Evolutionary conservation across 2,888 invertebrate species (phyloP).

Genomic region (Mellilla xanthometata): DNA sequence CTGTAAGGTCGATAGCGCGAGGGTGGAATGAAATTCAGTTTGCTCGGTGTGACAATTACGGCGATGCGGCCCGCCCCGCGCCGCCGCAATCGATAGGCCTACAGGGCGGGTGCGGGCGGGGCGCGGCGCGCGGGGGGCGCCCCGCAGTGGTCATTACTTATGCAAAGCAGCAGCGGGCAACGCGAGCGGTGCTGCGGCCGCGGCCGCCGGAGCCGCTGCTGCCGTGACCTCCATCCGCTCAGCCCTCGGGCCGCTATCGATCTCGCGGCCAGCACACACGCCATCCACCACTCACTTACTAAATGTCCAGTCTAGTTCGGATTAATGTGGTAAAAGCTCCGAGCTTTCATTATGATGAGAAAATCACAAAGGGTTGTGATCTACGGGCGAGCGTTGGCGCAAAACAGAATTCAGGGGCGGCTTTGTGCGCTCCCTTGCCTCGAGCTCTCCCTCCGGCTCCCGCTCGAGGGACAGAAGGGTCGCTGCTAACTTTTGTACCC

Average conservation of each 20-base stretch:
- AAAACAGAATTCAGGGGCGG: conserved; percentile 40
- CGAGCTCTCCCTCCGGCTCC: conserved; percentile 59
- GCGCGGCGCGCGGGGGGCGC: conserved; percentile 18
- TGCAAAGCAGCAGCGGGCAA: conserved; percentile 73
- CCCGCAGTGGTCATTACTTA: conserved; percentile 67
- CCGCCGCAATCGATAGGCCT: conserved; percentile 88
- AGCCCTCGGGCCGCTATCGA: conserved; percentile 30
- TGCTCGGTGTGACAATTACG: conserved; percentile 81
- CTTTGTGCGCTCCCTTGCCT: conserved; percentile 62
- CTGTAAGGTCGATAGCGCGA: conserved; percentile 69
- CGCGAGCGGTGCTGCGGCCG: conserved; percentile 30
- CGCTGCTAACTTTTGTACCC: conserved; percentile 62
- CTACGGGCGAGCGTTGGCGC: conserved; percentile 19
- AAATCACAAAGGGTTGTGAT: conserved; percentile 22
- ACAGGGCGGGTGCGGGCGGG: conserved; percentile 55
- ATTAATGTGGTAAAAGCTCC: conserved; percentile 7
- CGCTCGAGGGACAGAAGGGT: conserved; percentile 58
- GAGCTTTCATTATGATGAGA: conserved; percentile 16
- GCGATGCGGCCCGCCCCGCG: conserved; percentile 81
- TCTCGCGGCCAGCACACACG: conserved; percentile 25
- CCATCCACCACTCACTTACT: conserved; percentile 2
- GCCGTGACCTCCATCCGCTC: conserved; percentile 10
- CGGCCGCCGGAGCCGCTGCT: conserved; percentile 11
- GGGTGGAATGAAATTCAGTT: conserved; percentile 67
- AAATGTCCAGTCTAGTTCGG: conserved; percentile 2